Percentiles rank a stretch among this genome's conserved stretches.
phyloP scores from a whole-genome alignment of 2,797 vertebrate species.

The Champsocephalus esox region DNA sequence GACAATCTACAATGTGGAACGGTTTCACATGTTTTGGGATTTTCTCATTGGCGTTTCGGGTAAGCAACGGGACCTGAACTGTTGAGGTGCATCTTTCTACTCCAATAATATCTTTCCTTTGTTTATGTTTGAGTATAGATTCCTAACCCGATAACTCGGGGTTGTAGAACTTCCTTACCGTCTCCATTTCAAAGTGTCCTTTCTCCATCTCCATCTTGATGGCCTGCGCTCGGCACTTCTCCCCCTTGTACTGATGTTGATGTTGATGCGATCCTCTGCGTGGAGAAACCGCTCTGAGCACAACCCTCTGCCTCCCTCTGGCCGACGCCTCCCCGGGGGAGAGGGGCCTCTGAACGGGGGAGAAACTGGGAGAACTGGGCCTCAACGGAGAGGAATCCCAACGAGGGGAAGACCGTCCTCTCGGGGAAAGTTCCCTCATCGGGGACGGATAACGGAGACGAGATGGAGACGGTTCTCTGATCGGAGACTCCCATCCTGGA shows the following conservation, averaged over 20 bases:
- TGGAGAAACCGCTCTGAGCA: slow-evolving; percentile 93
- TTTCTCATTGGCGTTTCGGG: too few relatives aligned
- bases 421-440: slow-evolving; percentile 91
- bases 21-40: too few relatives aligned
- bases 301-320: slow-evolving; percentile 90
- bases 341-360: slow-evolving; percentile 78
- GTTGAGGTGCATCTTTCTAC: too few relatives aligned
- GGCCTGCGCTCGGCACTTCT: slow-evolving; percentile 78
- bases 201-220: slow-evolving; percentile 72
- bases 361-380: slow-evolving; percentile 89
- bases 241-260: slow-evolving; percentile 88
- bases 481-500: slow-evolving; percentile 93
- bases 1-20: too few relatives aligned
- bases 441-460: slow-evolving; percentile 93
- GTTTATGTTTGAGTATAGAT: too few relatives aligned
- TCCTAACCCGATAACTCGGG: too few relatives aligned
- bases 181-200: slow-evolving; percentile 75
- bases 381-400: slow-evolving; percentile 91
- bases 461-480: slow-evolving; percentile 91
- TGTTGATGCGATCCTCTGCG: slow-evolving; percentile 90
- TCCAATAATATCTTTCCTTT: too few relatives aligned
- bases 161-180: slow-evolving; percentile 45
- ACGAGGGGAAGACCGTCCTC: slow-evolving; percentile 90
- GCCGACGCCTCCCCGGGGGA: slow-evolving; percentile 88
- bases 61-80: too few relatives aligned